Percentiles rank a stretch among this genome's conserved stretches.
phyloP scores from a whole-genome alignment of 2,797 vertebrate species.

The Sylvia borin region DNA sequence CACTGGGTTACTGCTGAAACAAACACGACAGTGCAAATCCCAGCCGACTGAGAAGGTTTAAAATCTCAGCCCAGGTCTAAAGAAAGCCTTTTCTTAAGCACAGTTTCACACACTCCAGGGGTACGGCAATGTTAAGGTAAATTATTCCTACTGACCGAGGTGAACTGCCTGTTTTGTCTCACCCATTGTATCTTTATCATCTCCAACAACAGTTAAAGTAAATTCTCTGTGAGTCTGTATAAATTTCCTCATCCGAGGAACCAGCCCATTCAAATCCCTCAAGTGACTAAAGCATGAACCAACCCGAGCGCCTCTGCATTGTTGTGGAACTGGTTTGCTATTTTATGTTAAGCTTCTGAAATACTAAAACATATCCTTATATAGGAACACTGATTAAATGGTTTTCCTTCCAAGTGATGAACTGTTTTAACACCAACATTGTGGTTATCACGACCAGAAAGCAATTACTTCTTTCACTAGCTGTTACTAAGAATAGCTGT shows the following conservation, averaged over 20 bases:
- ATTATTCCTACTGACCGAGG: conserved; percentile 43
- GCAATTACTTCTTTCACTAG: conserved; percentile 56
- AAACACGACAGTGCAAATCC: neutral
- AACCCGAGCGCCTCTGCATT: conserved; percentile 22
- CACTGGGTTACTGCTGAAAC: neutral
- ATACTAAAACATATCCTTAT: conserved; percentile 29
- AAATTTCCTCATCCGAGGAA: conserved; percentile 38
- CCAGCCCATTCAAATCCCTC: conserved; percentile 40
- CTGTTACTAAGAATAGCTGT: conserved; percentile 51
- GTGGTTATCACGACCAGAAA: conserved; percentile 49
- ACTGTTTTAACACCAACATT: conserved; percentile 42
- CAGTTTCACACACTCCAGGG: neutral
- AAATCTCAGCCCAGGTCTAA: neutral
- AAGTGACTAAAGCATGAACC: conserved; percentile 52
- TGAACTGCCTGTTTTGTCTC: conserved; percentile 1
- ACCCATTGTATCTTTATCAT: conserved; percentile 22
- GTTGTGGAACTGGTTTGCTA: conserved; percentile 17
- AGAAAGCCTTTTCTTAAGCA: neutral
- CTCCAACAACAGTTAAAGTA: conserved; percentile 19
- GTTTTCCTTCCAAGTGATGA: conserved; percentile 22
- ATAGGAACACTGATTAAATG: conserved; percentile 38
- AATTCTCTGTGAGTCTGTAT: conserved; percentile 15
- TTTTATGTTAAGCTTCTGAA: conserved; percentile 3
- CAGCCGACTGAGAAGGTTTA: neutral
- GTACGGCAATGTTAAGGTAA: conserved; percentile 26